Evolutionary conservation across 2,888 invertebrate genomes (phyloP).

Genomic region (Apoderus coryli): DNA sequence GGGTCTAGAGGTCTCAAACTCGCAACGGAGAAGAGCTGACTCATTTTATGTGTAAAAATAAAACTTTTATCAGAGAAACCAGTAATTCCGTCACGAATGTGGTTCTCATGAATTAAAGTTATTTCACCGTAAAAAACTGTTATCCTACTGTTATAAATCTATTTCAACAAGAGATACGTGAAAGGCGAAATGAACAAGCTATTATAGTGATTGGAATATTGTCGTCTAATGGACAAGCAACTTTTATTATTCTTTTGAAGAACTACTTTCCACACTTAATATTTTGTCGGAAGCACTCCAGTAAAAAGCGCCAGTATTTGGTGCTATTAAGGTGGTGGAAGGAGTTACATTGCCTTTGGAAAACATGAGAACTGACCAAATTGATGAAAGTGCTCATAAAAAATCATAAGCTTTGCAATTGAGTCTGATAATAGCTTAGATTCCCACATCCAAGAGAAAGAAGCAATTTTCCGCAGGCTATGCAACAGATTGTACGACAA

Average conservation of each 20-base stretch:
- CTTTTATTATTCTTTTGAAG: constrained; percentile 6
- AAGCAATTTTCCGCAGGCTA: constrained; percentile 3
- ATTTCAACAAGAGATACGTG: constrained; percentile 1
- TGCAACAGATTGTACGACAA: not conserved
- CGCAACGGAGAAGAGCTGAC: too few relatives aligned
- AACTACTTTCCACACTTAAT: constrained; percentile 8
- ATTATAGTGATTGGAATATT: constrained; percentile 8
- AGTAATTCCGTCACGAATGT: too few relatives aligned
- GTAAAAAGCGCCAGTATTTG: too few relatives aligned
- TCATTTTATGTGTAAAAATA: too few relatives aligned
- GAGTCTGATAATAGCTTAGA: too few relatives aligned
- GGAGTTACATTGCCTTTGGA: constrained; percentile 5
- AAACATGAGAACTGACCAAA: constrained; percentile 5
- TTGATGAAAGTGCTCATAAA: constrained; percentile 4
- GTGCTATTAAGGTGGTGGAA: constrained; percentile 6
- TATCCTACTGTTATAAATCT: constrained; percentile 8
- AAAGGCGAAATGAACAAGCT: constrained; percentile 6
- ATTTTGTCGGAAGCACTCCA: constrained; percentile 9
- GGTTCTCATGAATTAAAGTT: too few relatives aligned
- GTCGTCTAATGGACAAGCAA: constrained; percentile 6
- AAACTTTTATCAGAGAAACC: too few relatives aligned
- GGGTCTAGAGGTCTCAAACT: too few relatives aligned
- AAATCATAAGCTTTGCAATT: constrained; percentile 5
- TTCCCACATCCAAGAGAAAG: constrained; percentile 5
- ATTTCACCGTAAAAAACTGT: constrained; percentile 5